Conservation (phyloP, 2,797 vertebrate species). For the Phrynocephalus forsythii region DNA sequence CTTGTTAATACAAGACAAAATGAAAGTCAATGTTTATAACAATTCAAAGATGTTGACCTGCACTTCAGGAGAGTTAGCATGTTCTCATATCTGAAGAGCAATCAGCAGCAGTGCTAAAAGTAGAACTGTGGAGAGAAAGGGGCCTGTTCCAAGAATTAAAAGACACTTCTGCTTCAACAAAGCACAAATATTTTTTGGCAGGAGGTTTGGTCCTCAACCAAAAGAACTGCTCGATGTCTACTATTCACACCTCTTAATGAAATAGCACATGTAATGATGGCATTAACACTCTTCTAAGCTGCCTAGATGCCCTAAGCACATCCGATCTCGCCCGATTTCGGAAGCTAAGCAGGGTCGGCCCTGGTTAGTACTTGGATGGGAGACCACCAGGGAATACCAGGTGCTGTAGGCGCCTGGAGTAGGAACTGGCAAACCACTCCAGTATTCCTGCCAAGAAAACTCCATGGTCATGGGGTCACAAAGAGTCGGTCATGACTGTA, state of each 20-base stretch:
- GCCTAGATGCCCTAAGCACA: too few species aligned
- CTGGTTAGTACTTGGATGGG: too few species aligned
- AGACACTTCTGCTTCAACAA: slow-evolving; percentile 38
- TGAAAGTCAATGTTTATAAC: slow-evolving; percentile 16
- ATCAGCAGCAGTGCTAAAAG: slow-evolving; percentile 1
- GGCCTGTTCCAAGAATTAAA: slow-evolving; percentile 20
- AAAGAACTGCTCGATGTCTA: slow-evolving; percentile 42
- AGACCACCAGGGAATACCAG: too few species aligned
- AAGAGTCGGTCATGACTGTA: too few species aligned
- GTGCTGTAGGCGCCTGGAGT: too few species aligned
- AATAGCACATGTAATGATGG: not conserved
- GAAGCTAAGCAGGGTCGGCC: too few species aligned
- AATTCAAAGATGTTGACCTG: slow-evolving; percentile 37
- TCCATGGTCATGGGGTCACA: too few species aligned
- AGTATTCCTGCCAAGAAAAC: too few species aligned
- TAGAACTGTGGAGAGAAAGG: slow-evolving; percentile 27
- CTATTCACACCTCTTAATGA: slow-evolving; percentile 7
- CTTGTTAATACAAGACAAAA: not conserved
- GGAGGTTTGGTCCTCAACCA: slow-evolving; percentile 17
- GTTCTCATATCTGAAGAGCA: not conserved
- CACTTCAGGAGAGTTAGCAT: slow-evolving; percentile 58
- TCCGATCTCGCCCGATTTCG: too few species aligned
- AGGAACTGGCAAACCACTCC: too few species aligned
- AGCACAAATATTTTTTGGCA: slow-evolving; percentile 29
- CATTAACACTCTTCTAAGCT: not conserved